Evolutionary conservation across 2,797 vertebrate genomes (phyloP).

Genomic region (Anguilla pacifica): DNA sequence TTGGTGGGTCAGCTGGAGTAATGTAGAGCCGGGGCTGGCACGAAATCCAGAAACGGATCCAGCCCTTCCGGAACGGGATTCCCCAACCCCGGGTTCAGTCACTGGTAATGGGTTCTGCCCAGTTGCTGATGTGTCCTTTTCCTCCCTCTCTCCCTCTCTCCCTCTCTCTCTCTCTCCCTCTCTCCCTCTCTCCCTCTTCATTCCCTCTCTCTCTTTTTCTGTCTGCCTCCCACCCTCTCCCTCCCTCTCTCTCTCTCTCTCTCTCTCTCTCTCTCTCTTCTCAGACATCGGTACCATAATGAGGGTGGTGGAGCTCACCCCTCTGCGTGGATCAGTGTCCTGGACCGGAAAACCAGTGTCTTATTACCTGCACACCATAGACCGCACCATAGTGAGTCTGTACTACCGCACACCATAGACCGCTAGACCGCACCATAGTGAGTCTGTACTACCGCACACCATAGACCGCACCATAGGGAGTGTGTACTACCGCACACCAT

Average conservation of each 20-base stretch:
- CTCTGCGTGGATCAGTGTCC: slow-evolving; percentile 95
- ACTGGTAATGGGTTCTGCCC: too few relatives aligned
- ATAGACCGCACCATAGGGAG: too few relatives aligned
- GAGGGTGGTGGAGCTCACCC: slow-evolving; percentile 97
- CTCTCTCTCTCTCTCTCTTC: neutral
- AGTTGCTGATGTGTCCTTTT: too few relatives aligned
- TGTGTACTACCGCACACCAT: too few relatives aligned
- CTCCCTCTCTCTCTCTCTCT: neutral
- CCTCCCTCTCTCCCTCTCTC: neutral
- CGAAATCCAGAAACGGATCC: neutral
- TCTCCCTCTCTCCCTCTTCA: neutral
- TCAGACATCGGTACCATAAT: slow-evolving; percentile 99
- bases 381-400: slow-evolving; percentile 97
- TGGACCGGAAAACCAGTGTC: slow-evolving; percentile 99
- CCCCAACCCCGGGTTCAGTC: neutral
- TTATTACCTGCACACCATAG: slow-evolving; percentile 99
- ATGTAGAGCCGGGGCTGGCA: neutral
- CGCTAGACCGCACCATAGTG: too few relatives aligned
- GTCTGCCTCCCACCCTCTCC: too few relatives aligned
- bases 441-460: too few relatives aligned
- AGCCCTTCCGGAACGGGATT: neutral
- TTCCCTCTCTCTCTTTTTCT: too few relatives aligned
- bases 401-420: too few relatives aligned
- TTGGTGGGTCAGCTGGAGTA: neutral
- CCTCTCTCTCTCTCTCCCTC: neutral